phyloP scores from a whole-genome alignment of 1,140 invertebrate species.

The Leptonema lineaticorne region DNA sequence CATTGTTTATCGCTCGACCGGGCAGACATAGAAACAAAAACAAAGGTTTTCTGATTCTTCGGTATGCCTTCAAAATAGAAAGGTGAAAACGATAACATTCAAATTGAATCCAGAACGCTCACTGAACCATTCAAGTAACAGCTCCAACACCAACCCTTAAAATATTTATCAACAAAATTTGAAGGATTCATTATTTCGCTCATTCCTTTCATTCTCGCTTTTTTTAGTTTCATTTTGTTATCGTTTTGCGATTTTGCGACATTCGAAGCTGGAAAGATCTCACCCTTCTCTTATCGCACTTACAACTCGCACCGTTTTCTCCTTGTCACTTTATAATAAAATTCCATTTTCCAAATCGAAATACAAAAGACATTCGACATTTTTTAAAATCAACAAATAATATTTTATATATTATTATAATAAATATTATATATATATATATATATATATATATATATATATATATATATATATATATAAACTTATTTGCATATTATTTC shows the following conservation, averaged over 20 bases:
- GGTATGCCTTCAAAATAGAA: background rate
- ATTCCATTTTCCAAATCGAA: no score
- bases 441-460: no score
- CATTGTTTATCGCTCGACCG: background rate
- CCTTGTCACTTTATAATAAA: no score
- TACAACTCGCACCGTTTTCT: no score
- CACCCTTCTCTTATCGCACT: background rate
- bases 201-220: no score
- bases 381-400: no score
- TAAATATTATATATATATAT: no score
- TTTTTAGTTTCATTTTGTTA: background rate
- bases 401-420: no score
- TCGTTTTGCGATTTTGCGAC: background rate
- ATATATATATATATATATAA: no score
- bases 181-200: no score
- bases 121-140: background rate
- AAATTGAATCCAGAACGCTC: background rate
- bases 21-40: background rate
- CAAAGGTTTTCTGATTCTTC: background rate
- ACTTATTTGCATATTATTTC: no score
- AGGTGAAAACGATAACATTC: constrained; percentile 1
- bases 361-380: no score
- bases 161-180: constrained; percentile 1
- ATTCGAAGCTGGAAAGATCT: background rate
- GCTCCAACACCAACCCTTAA: background rate